A percentile compares a stretch with the other conserved stretches of the same genome.
phyloP scores from a whole-genome alignment of 2,797 vertebrate genomes.

The Pogonophryne albipinna region DNA sequence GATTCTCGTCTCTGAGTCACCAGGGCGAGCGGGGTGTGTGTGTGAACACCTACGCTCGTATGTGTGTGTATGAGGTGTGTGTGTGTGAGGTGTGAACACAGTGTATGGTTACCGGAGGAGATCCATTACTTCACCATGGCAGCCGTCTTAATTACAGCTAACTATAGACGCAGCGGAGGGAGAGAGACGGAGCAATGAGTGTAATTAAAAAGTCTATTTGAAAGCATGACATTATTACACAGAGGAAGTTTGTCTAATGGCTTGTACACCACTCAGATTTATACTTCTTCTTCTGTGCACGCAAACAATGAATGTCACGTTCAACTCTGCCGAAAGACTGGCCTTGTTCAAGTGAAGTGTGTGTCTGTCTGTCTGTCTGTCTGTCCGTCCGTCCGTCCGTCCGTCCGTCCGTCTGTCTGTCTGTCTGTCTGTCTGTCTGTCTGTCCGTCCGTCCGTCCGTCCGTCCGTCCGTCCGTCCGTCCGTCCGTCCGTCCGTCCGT shows the following conservation, averaged over 20 bases:
- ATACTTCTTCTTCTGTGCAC: conserved; percentile 13
- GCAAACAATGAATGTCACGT: conserved; percentile 15
- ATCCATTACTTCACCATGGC: conserved; percentile 74
- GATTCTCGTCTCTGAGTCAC: conserved; percentile 40
- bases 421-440: background rate
- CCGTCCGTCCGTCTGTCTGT: no score
- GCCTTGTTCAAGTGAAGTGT: background rate
- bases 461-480: no score
- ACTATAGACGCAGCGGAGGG: conserved; percentile 69
- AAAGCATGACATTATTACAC: conserved; percentile 65
- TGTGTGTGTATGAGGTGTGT: conserved; percentile 48
- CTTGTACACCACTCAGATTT: conserved; percentile 33
- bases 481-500: no score
- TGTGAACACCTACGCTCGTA: conserved; percentile 55
- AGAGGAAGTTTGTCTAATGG: conserved; percentile 48
- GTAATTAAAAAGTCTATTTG: conserved; percentile 82
- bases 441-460: no score
- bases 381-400: background rate
- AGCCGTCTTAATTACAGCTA: conserved; percentile 82
- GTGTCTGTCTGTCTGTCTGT: no score
- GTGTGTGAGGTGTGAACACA: conserved; percentile 56
- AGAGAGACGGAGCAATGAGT: conserved; percentile 60
- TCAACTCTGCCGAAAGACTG: background rate
- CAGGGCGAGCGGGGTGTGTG: conserved; percentile 34
- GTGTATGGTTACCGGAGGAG: conserved; percentile 67